A percentile compares a stretch with the other conserved stretches of the same genome.
phyloP scores from a whole-genome alignment of 2,888 invertebrate genomes.

The Drosophila borealis region DNA sequence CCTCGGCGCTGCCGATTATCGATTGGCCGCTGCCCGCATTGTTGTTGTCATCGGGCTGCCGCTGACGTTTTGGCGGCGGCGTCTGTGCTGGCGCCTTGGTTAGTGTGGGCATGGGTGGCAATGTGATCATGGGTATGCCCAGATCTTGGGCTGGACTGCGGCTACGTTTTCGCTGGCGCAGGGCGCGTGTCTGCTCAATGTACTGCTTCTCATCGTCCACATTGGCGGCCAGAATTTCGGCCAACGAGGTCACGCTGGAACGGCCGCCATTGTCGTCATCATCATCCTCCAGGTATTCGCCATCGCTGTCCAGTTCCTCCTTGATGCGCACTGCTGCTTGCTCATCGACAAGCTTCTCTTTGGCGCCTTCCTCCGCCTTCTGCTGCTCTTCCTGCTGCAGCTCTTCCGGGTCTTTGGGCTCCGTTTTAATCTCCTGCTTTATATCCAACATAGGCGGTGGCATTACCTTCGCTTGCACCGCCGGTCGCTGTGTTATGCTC shows the following conservation, averaged over 20 bases:
- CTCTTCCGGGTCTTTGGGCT: conserved; percentile 67
- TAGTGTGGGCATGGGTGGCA: conserved; percentile 55
- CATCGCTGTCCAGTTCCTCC: conserved; percentile 55
- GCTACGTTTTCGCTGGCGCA: conserved; percentile 51
- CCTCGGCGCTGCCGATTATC: conserved; percentile 71
- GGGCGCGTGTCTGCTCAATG: conserved; percentile 61
- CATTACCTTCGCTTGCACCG: conserved; percentile 36
- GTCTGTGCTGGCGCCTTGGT: conserved; percentile 49
- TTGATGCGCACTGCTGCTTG: conserved; percentile 40
- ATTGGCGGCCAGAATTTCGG: conserved; percentile 66
- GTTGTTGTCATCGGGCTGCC: conserved; percentile 59
- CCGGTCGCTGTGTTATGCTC: conserved; percentile 62
- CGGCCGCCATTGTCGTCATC: conserved; percentile 62
- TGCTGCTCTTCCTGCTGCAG: conserved; percentile 12
- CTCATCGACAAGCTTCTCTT: conserved; percentile 2
- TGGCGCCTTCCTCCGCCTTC: background rate
- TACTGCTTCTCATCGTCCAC: conserved; percentile 69
- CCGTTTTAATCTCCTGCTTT: conserved; percentile 78
- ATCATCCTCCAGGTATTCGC: conserved; percentile 35
- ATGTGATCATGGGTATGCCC: conserved; percentile 7
- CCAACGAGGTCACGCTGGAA: conserved; percentile 68
- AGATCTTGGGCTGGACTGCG: conserved; percentile 13
- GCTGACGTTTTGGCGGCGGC: conserved; percentile 30
- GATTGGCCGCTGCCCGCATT: conserved; percentile 34
- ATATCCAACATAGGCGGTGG: conserved; percentile 79